Evolutionary conservation across 2,113 vertebrate genomes (phyloP).

Genomic region (Microtus pennsylvanicus): DNA sequence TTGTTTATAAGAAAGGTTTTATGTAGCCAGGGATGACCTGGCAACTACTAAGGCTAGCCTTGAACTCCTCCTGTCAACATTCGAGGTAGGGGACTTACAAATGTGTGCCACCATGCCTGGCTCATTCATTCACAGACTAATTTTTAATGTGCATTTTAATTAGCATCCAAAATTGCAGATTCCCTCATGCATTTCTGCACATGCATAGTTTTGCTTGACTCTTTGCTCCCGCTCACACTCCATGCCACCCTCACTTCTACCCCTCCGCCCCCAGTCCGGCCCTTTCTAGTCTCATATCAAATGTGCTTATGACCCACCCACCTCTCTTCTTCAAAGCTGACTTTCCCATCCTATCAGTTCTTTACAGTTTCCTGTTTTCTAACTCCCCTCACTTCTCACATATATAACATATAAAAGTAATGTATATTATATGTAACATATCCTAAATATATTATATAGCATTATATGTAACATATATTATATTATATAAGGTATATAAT

Average conservation of each 20-base stretch:
- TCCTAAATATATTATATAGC: too few species aligned
- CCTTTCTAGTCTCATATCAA: not conserved
- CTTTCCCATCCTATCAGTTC: not conserved
- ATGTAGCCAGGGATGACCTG: not conserved
- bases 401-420: not conserved
- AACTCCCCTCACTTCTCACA: not conserved
- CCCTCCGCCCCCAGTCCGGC: not conserved
- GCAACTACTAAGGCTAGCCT: not conserved
- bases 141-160: not conserved
- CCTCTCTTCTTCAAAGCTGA: not conserved
- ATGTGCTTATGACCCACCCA: not conserved
- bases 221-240: not conserved
- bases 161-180: not conserved
- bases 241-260: not conserved
- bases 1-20: not conserved
- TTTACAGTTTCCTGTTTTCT: not conserved
- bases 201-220: not conserved
- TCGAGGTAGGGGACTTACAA: too few species aligned
- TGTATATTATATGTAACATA: too few species aligned
- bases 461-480: too few species aligned
- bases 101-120: not conserved
- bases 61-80: not conserved
- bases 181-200: not conserved
- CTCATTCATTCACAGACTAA: not conserved
- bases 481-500: too few species aligned